Evolutionary conservation across 2,113 vertebrate species (phyloP).

Genomic region (Hepsetus odoe): DNA sequence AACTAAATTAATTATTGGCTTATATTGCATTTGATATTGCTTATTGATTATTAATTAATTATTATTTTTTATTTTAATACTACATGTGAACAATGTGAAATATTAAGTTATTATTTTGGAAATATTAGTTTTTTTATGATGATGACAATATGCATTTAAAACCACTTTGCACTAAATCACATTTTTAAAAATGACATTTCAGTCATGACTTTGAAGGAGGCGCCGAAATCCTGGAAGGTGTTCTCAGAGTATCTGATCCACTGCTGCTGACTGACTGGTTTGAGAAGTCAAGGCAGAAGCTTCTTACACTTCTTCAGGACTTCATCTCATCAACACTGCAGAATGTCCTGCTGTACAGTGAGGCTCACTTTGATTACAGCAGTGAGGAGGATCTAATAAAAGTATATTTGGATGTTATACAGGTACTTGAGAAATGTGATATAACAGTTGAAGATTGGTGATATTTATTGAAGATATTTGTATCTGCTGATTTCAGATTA

Average conservation of each 20-base stretch:
- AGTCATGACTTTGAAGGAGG: conserved; percentile 47
- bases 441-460: no score
- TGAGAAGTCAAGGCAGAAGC: conserved; percentile 40
- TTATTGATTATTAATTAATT: no score
- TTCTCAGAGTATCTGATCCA: conserved; percentile 40
- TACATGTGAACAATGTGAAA: no score
- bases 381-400: conserved; percentile 51
- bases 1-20: background rate
- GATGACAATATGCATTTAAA: background rate
- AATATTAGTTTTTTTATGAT: background rate
- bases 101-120: background rate
- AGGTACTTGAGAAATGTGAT: conserved; percentile 57
- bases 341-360: conserved; percentile 34
- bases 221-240: background rate
- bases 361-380: background rate
- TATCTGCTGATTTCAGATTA: background rate
- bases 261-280: conserved; percentile 45
- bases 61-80: no score
- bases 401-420: conserved; percentile 64
- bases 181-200: conserved; percentile 23
- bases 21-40: background rate
- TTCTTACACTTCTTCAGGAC: conserved; percentile 42
- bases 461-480: background rate
- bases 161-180: background rate
- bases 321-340: conserved; percentile 19